Evolutionary conservation across 2,797 vertebrate species (phyloP).

Genomic region (Rhincodon typus): DNA sequence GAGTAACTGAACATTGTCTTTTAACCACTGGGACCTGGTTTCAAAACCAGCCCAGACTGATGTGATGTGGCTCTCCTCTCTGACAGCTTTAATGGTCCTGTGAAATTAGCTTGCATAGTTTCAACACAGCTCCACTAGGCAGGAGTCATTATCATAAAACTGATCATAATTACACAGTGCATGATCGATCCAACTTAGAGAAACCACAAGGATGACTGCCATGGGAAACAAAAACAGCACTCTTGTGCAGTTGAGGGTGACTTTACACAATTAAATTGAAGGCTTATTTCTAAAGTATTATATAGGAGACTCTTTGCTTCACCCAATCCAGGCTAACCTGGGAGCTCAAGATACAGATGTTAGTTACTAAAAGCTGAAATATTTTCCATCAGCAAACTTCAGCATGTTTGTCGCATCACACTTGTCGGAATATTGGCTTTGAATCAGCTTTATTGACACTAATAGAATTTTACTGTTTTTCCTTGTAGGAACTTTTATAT

Average conservation of each 20-base stretch:
- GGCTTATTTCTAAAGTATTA: not conserved
- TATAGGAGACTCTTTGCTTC: not conserved
- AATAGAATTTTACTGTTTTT: not conserved
- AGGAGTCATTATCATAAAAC: constrained; percentile 13
- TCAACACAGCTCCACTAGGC: not conserved
- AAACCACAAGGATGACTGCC: not conserved
- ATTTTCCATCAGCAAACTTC: not conserved
- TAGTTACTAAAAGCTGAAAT: not conserved
- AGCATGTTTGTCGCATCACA: not conserved
- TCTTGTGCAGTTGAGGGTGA: constrained; percentile 20
- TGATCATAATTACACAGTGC: constrained; percentile 21
- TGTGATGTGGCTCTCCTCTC: not conserved
- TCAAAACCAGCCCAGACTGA: constrained; percentile 11
- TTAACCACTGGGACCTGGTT: constrained; percentile 22
- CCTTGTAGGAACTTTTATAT: not conserved
- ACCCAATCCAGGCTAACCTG: not conserved
- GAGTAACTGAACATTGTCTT: constrained; percentile 29
- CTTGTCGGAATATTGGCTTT: not conserved
- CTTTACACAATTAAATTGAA: constrained; percentile 23
- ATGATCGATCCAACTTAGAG: constrained; percentile 28
- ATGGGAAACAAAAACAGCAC: constrained; percentile 31
- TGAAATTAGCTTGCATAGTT: constrained; percentile 32
- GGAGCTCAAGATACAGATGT: not conserved
- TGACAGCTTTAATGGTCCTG: constrained; percentile 26
- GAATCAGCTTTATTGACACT: not conserved